These are phyloP conservation scores for Montipora capitata DNA, from an alignment of 92 coral and sea anemone genomes.

Conservation along the genomic window DNA sequence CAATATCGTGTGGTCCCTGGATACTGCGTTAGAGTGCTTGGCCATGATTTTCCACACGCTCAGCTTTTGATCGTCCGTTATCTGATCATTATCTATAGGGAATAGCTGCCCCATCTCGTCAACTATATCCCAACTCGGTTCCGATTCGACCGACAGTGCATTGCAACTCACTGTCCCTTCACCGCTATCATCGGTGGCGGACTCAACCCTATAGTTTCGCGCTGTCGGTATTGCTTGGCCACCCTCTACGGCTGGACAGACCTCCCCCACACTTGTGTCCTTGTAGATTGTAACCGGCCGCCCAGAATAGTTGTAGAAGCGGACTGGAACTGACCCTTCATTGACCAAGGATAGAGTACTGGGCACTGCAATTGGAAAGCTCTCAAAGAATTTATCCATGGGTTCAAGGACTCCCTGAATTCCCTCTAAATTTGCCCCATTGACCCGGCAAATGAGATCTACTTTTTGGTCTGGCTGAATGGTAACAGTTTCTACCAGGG, in stretches of 20 bases:
- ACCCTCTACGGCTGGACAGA: slow-evolving; percentile 16
- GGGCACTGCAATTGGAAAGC: not conserved
- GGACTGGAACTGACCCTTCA: too few species aligned
- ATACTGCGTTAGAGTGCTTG: too few species aligned
- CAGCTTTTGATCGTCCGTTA: too few species aligned
- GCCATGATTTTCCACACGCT: too few species aligned
- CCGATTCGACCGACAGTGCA: not conserved
- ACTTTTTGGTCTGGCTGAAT: slow-evolving; percentile 38
- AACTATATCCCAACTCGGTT: not conserved
- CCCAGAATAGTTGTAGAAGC: too few species aligned
- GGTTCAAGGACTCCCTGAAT: slow-evolving; percentile 50
- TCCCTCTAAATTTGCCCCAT: slow-evolving; percentile 32
- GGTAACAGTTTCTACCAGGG: slow-evolving; percentile 38
- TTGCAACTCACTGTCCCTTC: not conserved
- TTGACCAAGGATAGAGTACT: too few species aligned
- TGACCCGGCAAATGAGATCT: slow-evolving; percentile 15
- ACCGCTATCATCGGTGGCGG: not conserved
- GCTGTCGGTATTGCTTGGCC: slow-evolving; percentile 32
- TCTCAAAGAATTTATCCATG: slow-evolving; percentile 21
- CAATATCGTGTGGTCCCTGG: too few species aligned
- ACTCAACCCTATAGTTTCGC: slow-evolving; percentile 30
- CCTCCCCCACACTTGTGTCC: slow-evolving; percentile 30
- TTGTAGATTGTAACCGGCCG: too few species aligned
- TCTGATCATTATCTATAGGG: slow-evolving; percentile 38
- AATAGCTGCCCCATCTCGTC: slow-evolving; percentile 48